A percentile compares a stretch with the other conserved stretches of the same genome.
Evolutionary conservation across 2,797 vertebrate species (phyloP).

Genomic region (Peromyscus eremicus): DNA sequence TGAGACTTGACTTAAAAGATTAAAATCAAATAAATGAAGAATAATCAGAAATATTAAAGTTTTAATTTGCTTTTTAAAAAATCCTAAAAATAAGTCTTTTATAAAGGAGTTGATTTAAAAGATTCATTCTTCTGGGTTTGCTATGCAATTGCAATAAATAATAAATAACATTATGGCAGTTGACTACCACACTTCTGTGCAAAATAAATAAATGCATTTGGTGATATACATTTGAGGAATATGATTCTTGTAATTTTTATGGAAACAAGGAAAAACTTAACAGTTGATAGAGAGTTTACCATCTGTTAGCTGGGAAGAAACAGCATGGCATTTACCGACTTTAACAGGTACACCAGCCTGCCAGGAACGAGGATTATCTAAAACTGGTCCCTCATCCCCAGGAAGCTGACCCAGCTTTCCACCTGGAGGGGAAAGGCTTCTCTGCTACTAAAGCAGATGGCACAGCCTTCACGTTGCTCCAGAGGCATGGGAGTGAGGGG

Average conservation of each 20-base stretch:
- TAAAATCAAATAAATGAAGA: constrained; percentile 49
- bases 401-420: constrained; percentile 47
- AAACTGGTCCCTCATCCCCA: background rate
- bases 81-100: constrained; percentile 54
- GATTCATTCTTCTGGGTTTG: constrained; percentile 77
- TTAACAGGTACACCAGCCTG: constrained; percentile 22
- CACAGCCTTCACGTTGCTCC: background rate
- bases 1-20: constrained; percentile 47
- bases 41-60: constrained; percentile 47
- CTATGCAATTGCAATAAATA: constrained; percentile 81
- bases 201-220: constrained; percentile 87
- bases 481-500: background rate
- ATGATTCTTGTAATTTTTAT: constrained; percentile 79
- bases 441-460: constrained; percentile 44
- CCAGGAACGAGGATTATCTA: constrained; percentile 30
- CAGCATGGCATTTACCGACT: constrained; percentile 54
- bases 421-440: background rate
- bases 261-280: constrained; percentile 80
- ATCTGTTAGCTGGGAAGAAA: constrained; percentile 80
- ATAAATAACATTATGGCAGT: constrained; percentile 81
- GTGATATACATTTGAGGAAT: constrained; percentile 80
- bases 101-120: constrained; percentile 78
- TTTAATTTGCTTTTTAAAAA: constrained; percentile 44
- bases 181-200: constrained; percentile 78
- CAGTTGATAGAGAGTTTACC: constrained; percentile 80